phyloP scores from a whole-genome alignment of 2,888 invertebrate species.

The Cetonia aurata region DNA sequence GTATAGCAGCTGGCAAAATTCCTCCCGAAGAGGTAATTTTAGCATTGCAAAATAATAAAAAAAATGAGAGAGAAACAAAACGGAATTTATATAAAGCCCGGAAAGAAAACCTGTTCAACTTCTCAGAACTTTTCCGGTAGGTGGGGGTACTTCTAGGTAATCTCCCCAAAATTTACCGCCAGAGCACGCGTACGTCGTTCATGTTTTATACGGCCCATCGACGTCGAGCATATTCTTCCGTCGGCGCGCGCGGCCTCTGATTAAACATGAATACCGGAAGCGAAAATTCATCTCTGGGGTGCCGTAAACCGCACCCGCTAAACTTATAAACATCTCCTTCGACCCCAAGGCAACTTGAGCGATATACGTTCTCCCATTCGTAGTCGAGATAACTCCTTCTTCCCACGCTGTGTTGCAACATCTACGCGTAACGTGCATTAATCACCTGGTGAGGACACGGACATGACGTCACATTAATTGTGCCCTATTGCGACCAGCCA shows the following conservation, averaged over 20 bases:
- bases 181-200: constrained; percentile 1
- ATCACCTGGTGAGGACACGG: constrained; percentile 62
- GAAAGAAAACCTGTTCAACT: too few relatives aligned
- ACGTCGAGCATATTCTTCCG: constrained; percentile 8
- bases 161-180: background rate
- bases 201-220: constrained; percentile 11
- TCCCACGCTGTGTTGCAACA: constrained; percentile 47
- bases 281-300: constrained; percentile 30
- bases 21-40: too few relatives aligned
- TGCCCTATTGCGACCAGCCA: constrained; percentile 49
- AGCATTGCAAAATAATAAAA: too few relatives aligned
- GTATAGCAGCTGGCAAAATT: too few relatives aligned
- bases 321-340: constrained; percentile 22
- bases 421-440: constrained; percentile 57
- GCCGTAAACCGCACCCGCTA: constrained; percentile 4
- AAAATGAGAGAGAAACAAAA: too few relatives aligned
- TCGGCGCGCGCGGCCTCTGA: background rate
- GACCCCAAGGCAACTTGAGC: background rate
- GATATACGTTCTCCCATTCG: background rate
- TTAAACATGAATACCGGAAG: constrained; percentile 34
- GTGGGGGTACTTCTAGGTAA: background rate
- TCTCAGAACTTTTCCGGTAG: too few relatives aligned
- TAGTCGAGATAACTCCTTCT: background rate
- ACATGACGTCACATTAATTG: constrained; percentile 62
- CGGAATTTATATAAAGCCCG: too few relatives aligned